phyloP scores from a whole-genome alignment of 2,113 vertebrate genomes.

The Rhipidura dahli region DNA sequence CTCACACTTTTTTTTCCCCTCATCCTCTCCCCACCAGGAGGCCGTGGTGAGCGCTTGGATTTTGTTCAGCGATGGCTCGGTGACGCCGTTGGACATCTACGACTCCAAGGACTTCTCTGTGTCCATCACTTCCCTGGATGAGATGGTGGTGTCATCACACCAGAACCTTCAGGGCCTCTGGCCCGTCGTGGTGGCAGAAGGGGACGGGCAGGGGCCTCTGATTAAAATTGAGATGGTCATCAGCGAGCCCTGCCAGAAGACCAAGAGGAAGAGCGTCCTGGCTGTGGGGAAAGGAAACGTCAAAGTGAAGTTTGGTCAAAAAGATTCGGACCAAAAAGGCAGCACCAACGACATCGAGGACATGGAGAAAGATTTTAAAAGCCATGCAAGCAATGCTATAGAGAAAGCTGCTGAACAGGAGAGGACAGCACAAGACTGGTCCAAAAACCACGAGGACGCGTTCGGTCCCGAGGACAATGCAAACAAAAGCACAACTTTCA shows the following conservation, averaged over 20 bases:
- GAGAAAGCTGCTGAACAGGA: conserved; percentile 74
- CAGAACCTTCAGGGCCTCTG: conserved; percentile 76
- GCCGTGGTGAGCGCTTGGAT: conserved; percentile 90
- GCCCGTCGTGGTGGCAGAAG: conserved; percentile 85
- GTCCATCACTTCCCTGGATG: conserved; percentile 84
- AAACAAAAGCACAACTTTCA: conserved; percentile 81
- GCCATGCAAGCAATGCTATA: conserved; percentile 76
- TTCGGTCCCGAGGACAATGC: conserved; percentile 71
- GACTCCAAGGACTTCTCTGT: conserved; percentile 91
- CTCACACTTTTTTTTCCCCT: background rate
- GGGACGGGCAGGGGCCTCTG: conserved; percentile 88
- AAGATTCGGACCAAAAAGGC: conserved; percentile 68
- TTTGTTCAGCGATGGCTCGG: conserved; percentile 92
- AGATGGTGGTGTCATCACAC: conserved; percentile 84
- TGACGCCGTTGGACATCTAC: conserved; percentile 91
- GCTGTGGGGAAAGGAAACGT: conserved; percentile 85
- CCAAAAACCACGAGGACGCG: conserved; percentile 59
- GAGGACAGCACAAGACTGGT: conserved; percentile 74
- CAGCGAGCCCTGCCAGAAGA: conserved; percentile 93
- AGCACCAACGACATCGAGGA: conserved; percentile 72
- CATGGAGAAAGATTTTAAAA: conserved; percentile 67
- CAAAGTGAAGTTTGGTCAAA: conserved; percentile 85
- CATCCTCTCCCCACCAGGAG: conserved; percentile 73
- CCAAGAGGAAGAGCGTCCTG: conserved; percentile 90
- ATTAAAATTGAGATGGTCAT: conserved; percentile 92